phyloP scores from a whole-genome alignment of 2,797 vertebrate genomes.

The Acrossocheilus wenchowensis region DNA sequence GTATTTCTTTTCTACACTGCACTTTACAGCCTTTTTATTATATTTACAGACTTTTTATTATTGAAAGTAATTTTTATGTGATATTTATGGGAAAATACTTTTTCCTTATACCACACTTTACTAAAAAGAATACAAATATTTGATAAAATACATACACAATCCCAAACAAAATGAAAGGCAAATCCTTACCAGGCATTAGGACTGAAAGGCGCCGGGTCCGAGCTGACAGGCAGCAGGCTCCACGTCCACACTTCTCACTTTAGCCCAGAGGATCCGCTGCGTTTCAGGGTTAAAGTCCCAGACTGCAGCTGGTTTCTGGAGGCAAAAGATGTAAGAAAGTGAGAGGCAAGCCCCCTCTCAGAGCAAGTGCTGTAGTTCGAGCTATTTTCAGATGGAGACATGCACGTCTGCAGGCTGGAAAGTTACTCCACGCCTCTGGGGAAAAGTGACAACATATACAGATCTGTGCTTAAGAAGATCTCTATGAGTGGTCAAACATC shows the following conservation, averaged over 20 bases:
- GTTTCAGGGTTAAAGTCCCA: conserved; percentile 70
- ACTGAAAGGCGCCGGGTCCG: conserved; percentile 46
- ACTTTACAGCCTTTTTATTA: neutral
- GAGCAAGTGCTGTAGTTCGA: conserved; percentile 68
- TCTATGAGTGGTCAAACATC: conserved; percentile 55
- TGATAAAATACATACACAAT: conserved; percentile 7
- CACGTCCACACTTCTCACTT: conserved; percentile 43
- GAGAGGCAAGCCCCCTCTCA: conserved; percentile 50
- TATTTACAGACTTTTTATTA: neutral
- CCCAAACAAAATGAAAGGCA: conserved; percentile 2
- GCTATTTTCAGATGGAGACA: conserved; percentile 82
- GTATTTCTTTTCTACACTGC: neutral
- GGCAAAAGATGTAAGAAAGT: conserved; percentile 71
- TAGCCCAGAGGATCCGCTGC: conserved; percentile 47
- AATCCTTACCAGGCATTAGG: conserved; percentile 62
- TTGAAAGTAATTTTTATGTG: neutral
- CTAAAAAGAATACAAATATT: neutral
- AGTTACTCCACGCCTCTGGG: conserved; percentile 62
- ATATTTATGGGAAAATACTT: neutral
- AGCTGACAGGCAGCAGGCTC: conserved; percentile 47
- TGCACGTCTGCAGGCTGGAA: conserved; percentile 71
- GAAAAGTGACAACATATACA: conserved; percentile 68
- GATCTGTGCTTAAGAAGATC: conserved; percentile 43
- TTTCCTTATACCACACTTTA: neutral
- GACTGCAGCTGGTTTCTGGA: conserved; percentile 74